Percentiles rank a stretch among this genome's conserved stretches.
Evolutionary conservation across 2,797 vertebrate genomes (phyloP).

Genomic region (Sebastes diaconus): DNA sequence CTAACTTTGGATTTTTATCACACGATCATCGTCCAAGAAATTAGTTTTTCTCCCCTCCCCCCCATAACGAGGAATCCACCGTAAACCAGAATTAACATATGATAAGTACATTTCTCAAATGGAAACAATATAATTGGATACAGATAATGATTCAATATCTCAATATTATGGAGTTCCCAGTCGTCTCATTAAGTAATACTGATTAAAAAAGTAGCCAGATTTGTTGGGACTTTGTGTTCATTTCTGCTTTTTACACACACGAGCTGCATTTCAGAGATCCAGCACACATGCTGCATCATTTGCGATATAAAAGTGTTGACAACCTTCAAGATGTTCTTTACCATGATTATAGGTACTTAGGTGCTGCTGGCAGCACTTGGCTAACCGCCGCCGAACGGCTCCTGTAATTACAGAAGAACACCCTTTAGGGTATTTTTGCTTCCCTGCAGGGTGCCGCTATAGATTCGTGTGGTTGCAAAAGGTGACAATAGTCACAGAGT

Average conservation of each 20-base stretch:
- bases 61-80: slow-evolving; percentile 9
- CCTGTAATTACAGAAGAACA: slow-evolving; percentile 27
- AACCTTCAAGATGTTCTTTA: slow-evolving; percentile 23
- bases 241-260: background rate
- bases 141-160: slow-evolving; percentile 30
- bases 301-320: background rate
- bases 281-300: background rate
- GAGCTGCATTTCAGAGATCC: background rate
- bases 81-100: slow-evolving; percentile 7
- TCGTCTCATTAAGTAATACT: slow-evolving; percentile 14
- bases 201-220: background rate
- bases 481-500: background rate
- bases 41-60: background rate
- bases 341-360: slow-evolving; percentile 17
- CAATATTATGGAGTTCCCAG: slow-evolving; percentile 12
- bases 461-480: background rate
- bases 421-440: background rate
- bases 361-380: slow-evolving; percentile 17
- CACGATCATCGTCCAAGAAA: slow-evolving; percentile 47
- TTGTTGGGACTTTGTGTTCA: slow-evolving; percentile 6
- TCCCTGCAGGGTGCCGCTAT: background rate
- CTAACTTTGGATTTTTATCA: slow-evolving; percentile 39
- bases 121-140: slow-evolving; percentile 25
- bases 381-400: background rate
- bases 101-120: slow-evolving; percentile 32